phyloP scores from a whole-genome alignment of 2,888 invertebrate species.

The Meloe dianella region DNA sequence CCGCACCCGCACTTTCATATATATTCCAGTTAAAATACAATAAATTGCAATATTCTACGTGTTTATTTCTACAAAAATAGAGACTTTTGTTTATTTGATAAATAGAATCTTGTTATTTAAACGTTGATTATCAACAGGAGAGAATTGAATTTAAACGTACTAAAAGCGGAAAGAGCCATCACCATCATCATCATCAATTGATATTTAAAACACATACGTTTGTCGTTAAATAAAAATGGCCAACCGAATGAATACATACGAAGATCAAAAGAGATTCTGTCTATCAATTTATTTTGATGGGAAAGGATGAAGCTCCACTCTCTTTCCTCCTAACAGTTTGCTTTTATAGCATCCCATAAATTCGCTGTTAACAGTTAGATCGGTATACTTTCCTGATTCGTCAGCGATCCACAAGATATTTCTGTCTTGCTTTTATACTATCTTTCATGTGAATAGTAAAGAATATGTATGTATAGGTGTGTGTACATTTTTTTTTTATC shows the following conservation, averaged over 20 bases:
- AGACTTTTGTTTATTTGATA: slow-evolving; percentile 13
- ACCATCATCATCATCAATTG: background rate
- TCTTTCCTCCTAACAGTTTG: slow-evolving; percentile 21
- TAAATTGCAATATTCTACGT: slow-evolving; percentile 32
- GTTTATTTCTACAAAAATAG: background rate
- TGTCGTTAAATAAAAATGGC: slow-evolving; percentile 25
- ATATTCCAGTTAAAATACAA: slow-evolving; percentile 40
- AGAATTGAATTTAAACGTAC: slow-evolving; percentile 21
- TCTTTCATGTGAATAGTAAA: background rate
- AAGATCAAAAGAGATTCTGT: slow-evolving; percentile 34
- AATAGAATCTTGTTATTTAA: too few relatives aligned
- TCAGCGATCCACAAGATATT: slow-evolving; percentile 35
- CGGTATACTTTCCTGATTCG: slow-evolving; percentile 33
- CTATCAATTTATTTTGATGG: slow-evolving; percentile 26
- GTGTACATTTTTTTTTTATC: slow-evolving; percentile 30
- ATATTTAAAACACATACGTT: background rate
- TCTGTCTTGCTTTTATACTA: background rate
- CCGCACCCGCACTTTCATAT: slow-evolving; percentile 38
- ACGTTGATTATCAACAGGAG: slow-evolving; percentile 25
- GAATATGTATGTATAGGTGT: background rate
- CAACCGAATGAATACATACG: slow-evolving; percentile 35
- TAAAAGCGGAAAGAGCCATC: too few relatives aligned
- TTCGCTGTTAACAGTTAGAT: slow-evolving; percentile 31
- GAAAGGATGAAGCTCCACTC: slow-evolving; percentile 30
- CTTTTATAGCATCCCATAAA: slow-evolving; percentile 38